Evolutionary conservation across 2,797 vertebrate genomes (phyloP), one percentile per base, ranked within the genome.

Genomic region (Pseudomugil gertrudae): DNA sequence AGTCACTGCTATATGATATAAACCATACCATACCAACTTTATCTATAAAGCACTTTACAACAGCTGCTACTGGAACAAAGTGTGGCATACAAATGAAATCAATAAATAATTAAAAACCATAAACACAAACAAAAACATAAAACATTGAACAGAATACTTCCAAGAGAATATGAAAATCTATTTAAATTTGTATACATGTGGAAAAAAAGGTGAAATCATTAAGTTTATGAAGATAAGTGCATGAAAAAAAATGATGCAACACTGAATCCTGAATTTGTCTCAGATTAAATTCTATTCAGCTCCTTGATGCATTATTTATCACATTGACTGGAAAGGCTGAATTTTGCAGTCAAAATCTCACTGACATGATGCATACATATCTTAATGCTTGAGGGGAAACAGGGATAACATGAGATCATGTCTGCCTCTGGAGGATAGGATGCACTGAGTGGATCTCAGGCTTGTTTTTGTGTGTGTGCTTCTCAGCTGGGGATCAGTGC

Each of bases 331-430:
- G 84, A 89, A 90, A 82, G 72, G 61, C 64, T 33, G 81, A 72
- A 69, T 72, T 88, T 80, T 67, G 35, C 21, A 30, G 78, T 77
- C 66, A 78, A 76, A 73, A 63, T 85, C 78, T 89, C 80, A 76
- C 74, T 85, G 86, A 89, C 84, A 85, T 84, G 80, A 85, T 85
- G 83, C 79, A 81, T 79, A 72, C 83, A 80, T 76, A 78, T 69
- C 83, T 88, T 83, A 74, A 87, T 87, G 89, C 89, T 92, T 82
- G 14, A 21, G 84, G 88, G 83, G 72, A 89, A 89, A 85, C 90
- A 89, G 67, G 83, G 83, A 90, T 87, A 92, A 93, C 91, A 91
- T 87, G 81, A 91, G 87, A 92, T 92, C 90, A 91, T 90, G 84
- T 77, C 75, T 80, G 71, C 73, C 88, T 89, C 89, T 79, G 47